phyloP scores from a whole-genome alignment of 2,113 vertebrate species.

The Nestor notabilis region DNA sequence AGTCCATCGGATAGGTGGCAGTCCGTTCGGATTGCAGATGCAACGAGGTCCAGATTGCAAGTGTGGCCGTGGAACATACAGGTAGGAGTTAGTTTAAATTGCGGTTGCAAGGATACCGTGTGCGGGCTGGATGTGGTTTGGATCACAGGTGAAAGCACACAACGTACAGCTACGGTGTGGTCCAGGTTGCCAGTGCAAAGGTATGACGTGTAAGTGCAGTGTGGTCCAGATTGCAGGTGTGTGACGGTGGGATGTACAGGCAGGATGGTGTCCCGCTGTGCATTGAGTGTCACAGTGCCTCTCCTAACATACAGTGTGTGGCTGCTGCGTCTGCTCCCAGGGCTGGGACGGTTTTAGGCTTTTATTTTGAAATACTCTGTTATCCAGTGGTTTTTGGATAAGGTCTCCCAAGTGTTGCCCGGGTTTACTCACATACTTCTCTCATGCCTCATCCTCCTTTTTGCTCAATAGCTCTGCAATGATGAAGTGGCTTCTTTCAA shows the following conservation, averaged over 20 bases:
- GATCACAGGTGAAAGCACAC: background rate
- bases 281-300: too few species aligned
- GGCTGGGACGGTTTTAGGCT: background rate
- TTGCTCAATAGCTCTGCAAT: background rate
- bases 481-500: conserved; percentile 38
- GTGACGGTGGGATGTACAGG: background rate
- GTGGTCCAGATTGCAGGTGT: background rate
- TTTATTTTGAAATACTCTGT: conserved; percentile 6
- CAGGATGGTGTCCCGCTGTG: background rate
- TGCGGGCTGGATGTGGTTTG: background rate
- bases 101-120: rapidly evolving
- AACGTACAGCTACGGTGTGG: background rate
- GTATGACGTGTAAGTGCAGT: rapidly evolving
- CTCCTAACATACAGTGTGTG: rapidly evolving
- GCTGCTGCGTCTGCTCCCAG: background rate
- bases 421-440: background rate
- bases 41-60: background rate
- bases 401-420: background rate
- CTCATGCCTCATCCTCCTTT: background rate
- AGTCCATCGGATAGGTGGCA: rapidly evolving
- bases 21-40: background rate
- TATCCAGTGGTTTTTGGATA: background rate
- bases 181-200: rapidly evolving
- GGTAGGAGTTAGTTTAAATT: background rate
- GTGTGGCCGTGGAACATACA: rapidly evolving